phyloP scores from a whole-genome alignment of 2,888 invertebrate species.

The Meiosimyza platycephala region DNA sequence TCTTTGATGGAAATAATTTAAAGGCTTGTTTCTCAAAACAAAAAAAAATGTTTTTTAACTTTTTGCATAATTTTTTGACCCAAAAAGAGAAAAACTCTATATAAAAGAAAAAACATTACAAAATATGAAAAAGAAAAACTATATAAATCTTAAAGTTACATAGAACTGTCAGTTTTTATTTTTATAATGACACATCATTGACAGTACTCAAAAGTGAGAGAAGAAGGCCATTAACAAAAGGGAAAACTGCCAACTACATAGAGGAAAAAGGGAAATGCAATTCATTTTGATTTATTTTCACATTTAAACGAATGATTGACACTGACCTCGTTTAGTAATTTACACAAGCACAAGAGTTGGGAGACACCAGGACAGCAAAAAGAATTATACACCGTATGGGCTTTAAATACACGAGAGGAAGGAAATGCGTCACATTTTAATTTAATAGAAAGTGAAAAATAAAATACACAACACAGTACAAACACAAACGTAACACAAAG shows the following conservation, averaged over 20 bases:
- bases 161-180: slow-evolving; percentile 30
- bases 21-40: too few relatives aligned
- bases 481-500: too few relatives aligned
- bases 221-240: slow-evolving; percentile 24
- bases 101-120: slow-evolving; percentile 4
- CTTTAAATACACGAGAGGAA: neutral
- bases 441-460: neutral
- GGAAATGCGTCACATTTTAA: neutral
- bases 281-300: slow-evolving; percentile 30
- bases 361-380: too few relatives aligned
- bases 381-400: neutral
- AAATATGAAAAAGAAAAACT: too few relatives aligned
- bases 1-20: too few relatives aligned
- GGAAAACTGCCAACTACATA: slow-evolving; percentile 14
- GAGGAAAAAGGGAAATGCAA: slow-evolving; percentile 30
- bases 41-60: neutral
- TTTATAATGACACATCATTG: slow-evolving; percentile 24
- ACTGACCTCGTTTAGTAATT: slow-evolving; percentile 47
- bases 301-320: slow-evolving; percentile 40
- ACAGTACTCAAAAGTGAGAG: slow-evolving; percentile 25
- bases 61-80: too few relatives aligned
- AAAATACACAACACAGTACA: too few relatives aligned
- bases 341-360: slow-evolving; percentile 4
- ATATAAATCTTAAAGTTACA: slow-evolving; percentile 1
- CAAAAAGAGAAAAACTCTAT: neutral